Evolutionary conservation across 2,113 vertebrate species (phyloP), one percentile per base, ranked within the genome.

Genomic region (Machaerirhynchus nigripectus): DNA sequence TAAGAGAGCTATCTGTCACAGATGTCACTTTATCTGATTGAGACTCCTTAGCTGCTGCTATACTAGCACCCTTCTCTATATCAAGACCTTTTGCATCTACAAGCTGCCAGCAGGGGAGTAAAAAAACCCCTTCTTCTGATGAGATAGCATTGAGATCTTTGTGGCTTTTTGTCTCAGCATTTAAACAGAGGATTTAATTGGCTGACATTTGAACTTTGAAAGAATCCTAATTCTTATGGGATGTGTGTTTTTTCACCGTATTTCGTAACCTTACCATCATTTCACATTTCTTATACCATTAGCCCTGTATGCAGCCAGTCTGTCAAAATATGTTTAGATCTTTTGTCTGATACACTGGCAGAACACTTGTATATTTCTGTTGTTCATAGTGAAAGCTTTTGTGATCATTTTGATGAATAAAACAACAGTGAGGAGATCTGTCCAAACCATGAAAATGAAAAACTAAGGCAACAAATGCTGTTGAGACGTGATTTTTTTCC

Each of bases 1-100:
- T 97, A 87, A 98, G 96, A 98, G 94, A 97, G 96, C 97, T 97
- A 98, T 98, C 95, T 97, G 96, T 98, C 98, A 98, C 87, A 95
- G 95, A 98, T 97, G 97, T 98, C 98, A 98, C 95, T 97, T 97
- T 98, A 98, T 98, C 98, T 98, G 93, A 98, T 93, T 96, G 95
- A 97, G 88, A 90, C 87, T 94, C 95, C 94, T 96, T 96, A 97
- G 89, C 96, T 97, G 93, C 93, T 95, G 84, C 85, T 93, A 85
- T 90, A 81, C 89, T 96, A 96, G 95, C 86, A 71, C 90, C 87
- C 93, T 96, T 97, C 96, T 96, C 94, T 76, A 37, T 93, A 94
- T 90, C 87, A 95, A 95, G 90, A 95, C 89, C 87, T 95, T 97
- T 96, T 87, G 90, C 94, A 86, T 97, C 96, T 97, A 97, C 95